Percentiles rank a stretch among this genome's conserved stretches.
Conservation (phyloP, 2,888 invertebrate genomes). For the Brachylomia viminalis region DNA sequence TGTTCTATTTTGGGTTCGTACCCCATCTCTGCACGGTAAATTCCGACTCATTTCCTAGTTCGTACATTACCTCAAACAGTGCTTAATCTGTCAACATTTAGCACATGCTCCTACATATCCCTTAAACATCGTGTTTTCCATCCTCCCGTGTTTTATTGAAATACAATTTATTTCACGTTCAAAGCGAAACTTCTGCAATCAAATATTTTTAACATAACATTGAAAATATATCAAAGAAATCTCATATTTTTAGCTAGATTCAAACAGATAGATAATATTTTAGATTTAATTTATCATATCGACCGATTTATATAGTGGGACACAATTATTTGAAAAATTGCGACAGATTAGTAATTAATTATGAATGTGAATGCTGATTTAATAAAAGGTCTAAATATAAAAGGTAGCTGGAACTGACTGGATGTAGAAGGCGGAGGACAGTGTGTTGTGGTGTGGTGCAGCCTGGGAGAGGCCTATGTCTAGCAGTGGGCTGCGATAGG, state of each 20-base stretch:
- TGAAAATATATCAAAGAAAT: slow-evolving; percentile 48
- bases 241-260: slow-evolving; percentile 29
- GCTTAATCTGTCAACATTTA: slow-evolving; percentile 15
- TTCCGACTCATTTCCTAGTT: neutral
- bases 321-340: slow-evolving; percentile 13
- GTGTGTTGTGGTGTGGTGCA: too few relatives aligned
- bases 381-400: too few relatives aligned
- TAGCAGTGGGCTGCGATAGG: too few relatives aligned
- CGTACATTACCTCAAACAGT: neutral
- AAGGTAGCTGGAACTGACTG: too few relatives aligned
- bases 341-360: neutral
- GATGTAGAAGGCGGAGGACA: too few relatives aligned
- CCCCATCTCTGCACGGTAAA: slow-evolving; percentile 2
- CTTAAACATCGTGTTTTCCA: neutral
- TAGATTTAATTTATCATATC: slow-evolving; percentile 26
- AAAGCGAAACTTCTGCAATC: slow-evolving; percentile 39
- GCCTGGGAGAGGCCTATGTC: too few relatives aligned
- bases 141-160: slow-evolving; percentile 14
- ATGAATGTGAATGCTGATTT: neutral
- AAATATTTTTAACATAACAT: slow-evolving; percentile 38
- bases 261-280: slow-evolving; percentile 34
- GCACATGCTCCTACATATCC: slow-evolving; percentile 13
- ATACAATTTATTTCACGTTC: slow-evolving; percentile 45
- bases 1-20: neutral
- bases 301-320: slow-evolving; percentile 30